Percentiles rank a stretch among this genome's conserved stretches.
Conservation (phyloP, 1,140 invertebrate genomes). For the Drosophila nikananu region DNA sequence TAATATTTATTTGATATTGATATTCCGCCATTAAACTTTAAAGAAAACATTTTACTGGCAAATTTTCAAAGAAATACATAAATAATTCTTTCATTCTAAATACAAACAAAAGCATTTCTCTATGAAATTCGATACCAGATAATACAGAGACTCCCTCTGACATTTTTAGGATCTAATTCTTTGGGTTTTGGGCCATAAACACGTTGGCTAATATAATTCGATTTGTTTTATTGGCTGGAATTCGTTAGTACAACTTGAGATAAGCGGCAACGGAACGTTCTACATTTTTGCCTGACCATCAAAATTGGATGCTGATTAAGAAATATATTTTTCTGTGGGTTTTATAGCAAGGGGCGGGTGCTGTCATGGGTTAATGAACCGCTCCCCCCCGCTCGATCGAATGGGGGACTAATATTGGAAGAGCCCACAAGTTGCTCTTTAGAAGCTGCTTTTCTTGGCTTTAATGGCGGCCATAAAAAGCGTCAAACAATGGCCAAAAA, state of each 20-base stretch:
- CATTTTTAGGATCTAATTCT: conserved; percentile 16
- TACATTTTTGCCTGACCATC: conserved; percentile 35
- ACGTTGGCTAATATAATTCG: conserved; percentile 65
- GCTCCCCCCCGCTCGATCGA: background rate
- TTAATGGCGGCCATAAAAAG: conserved; percentile 55
- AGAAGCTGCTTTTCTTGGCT: conserved; percentile 12
- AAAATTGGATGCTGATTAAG: conserved; percentile 52
- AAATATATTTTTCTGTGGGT: conserved; percentile 29
- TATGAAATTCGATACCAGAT: conserved; percentile 3
- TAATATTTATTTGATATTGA: too few relatives aligned
- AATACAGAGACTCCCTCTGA: background rate
- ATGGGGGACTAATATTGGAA: conserved; percentile 38
- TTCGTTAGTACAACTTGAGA: conserved; percentile 41
- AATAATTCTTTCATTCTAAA: background rate
- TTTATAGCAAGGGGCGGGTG: conserved; percentile 36
- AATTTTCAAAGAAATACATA: background rate
- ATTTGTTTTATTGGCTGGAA: conserved; percentile 53
- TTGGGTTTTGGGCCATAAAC: conserved; percentile 45
- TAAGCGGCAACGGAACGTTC: conserved; percentile 57
- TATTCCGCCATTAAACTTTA: too few relatives aligned
- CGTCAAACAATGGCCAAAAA: conserved; percentile 59
- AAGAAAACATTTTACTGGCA: too few relatives aligned
- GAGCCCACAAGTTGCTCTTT: conserved; percentile 3
- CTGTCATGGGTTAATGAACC: conserved; percentile 63
- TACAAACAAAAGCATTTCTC: background rate